Evolutionary conservation across 2,113 vertebrate species (phyloP).

Genomic region (Proterorhinus semilunaris): DNA sequence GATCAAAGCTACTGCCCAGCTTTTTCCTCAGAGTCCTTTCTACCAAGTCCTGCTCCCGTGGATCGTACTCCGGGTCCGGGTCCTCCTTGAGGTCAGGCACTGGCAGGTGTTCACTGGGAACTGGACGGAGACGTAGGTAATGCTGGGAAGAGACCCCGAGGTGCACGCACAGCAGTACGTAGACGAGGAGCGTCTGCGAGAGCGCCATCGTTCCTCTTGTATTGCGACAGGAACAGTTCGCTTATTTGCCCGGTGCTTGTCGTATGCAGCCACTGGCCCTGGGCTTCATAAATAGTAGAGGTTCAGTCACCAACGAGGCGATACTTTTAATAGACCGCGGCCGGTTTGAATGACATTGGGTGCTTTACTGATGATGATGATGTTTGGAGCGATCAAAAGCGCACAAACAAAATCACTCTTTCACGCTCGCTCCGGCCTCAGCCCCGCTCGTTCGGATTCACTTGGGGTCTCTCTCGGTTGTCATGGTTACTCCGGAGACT

Average conservation of each 20-base stretch:
- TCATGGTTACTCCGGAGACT: slow-evolving; percentile 86
- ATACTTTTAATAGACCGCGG: slow-evolving; percentile 88
- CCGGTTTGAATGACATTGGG: slow-evolving; percentile 81
- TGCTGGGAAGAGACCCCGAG: slow-evolving; percentile 80
- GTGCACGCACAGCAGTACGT: slow-evolving; percentile 77
- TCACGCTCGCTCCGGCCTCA: slow-evolving; percentile 62
- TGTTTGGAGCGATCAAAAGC: slow-evolving; percentile 29
- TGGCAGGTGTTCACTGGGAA: slow-evolving; percentile 86
- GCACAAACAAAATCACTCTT: slow-evolving; percentile 55
- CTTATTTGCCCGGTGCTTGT: slow-evolving; percentile 67
- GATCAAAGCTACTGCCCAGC: slow-evolving; percentile 88
- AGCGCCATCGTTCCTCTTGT: slow-evolving; percentile 77
- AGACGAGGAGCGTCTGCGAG: slow-evolving; percentile 79
- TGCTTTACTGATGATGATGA: slow-evolving; percentile 54
- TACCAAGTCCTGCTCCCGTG: slow-evolving; percentile 86
- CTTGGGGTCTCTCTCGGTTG: slow-evolving; percentile 82
- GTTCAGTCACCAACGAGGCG: slow-evolving; percentile 79
- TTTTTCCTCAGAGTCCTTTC: slow-evolving; percentile 87
- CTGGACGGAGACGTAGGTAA: slow-evolving; percentile 84
- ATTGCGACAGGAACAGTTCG: slow-evolving; percentile 36
- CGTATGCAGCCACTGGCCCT: slow-evolving; percentile 68
- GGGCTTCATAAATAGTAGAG: slow-evolving; percentile 87
- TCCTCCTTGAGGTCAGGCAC: slow-evolving; percentile 86
- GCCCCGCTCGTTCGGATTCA: slow-evolving; percentile 79
- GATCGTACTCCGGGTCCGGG: slow-evolving; percentile 89